These are phyloP conservation scores for Choristoneura rosaceana DNA, from an alignment of 2,888 invertebrate genomes.

Conservation along the genomic window DNA sequence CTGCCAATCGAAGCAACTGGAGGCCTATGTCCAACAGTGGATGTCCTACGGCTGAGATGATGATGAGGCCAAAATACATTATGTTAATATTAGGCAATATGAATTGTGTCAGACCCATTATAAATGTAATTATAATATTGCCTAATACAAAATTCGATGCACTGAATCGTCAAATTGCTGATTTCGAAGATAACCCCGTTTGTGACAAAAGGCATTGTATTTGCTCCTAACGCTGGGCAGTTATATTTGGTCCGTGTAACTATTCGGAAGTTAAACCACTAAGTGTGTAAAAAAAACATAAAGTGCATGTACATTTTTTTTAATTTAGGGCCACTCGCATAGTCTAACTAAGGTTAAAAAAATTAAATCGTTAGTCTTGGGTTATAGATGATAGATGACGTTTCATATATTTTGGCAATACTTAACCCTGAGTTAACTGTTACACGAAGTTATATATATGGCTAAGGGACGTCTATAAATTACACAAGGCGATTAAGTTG, in stretches of 20 bases:
- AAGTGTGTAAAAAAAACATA: not conserved
- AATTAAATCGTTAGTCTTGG: no score
- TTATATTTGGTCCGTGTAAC: conserved; percentile 14
- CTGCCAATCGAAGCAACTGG: no score
- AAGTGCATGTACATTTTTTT: conserved; percentile 47
- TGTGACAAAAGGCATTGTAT: conserved; percentile 19
- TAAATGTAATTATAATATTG: conserved; percentile 9
- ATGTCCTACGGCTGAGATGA: no score
- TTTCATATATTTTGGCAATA: no score
- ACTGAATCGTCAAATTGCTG: conserved; percentile 27
- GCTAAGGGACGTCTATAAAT: no score
- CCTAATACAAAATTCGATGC: conserved; percentile 9
- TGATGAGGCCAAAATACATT: not conserved
- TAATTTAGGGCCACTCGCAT: no score
- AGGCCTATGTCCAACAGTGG: no score
- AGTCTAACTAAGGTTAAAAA: no score
- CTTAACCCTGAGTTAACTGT: no score
- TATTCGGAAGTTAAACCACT: conserved; percentile 10
- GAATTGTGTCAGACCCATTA: conserved; percentile 22
- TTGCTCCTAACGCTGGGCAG: conserved; percentile 22
- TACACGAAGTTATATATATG: no score
- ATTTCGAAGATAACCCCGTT: conserved; percentile 46
- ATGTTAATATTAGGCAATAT: not conserved
- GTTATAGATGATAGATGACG: no score
- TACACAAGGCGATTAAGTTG: no score